Evolutionary conservation across 2,888 invertebrate species (phyloP).

Genomic region (Agrenia bidenticulata): DNA sequence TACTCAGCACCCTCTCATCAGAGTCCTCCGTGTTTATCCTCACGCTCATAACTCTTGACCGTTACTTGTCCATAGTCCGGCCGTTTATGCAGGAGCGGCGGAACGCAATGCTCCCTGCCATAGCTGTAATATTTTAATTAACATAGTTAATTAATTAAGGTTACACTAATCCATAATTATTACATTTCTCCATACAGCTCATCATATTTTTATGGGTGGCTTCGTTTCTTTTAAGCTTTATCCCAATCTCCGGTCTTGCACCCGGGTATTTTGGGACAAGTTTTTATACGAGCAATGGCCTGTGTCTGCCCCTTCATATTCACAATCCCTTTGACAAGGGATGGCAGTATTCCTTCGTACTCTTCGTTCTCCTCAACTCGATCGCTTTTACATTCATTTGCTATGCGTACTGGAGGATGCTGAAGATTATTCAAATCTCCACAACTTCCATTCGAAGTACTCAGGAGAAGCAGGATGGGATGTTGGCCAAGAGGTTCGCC

Average conservation of each 20-base stretch:
- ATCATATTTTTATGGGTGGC: slow-evolving; percentile 60
- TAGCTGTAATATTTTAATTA: no score
- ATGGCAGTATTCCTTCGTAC: slow-evolving; percentile 64
- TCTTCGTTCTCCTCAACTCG: slow-evolving; percentile 63
- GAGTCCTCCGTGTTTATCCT: slow-evolving; percentile 65
- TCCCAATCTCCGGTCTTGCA: slow-evolving; percentile 59
- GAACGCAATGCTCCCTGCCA: slow-evolving; percentile 58
- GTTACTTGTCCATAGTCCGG: slow-evolving; percentile 64
- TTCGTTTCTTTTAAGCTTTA: slow-evolving; percentile 59
- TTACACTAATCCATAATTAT: not conserved
- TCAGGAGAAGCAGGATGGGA: slow-evolving; percentile 61
- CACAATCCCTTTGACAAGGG: slow-evolving; percentile 65
- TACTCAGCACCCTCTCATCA: slow-evolving; percentile 64
- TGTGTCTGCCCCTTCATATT: slow-evolving; percentile 64
- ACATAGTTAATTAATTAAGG: not conserved
- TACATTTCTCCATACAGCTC: no score
- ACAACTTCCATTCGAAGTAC: slow-evolving; percentile 64
- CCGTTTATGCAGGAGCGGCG: slow-evolving; percentile 60
- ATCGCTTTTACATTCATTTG: slow-evolving; percentile 62
- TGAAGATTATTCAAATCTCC: slow-evolving; percentile 62
- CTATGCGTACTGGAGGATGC: slow-evolving; percentile 63
- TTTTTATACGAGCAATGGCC: slow-evolving; percentile 65
- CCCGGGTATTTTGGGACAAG: slow-evolving; percentile 61
- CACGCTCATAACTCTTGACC: slow-evolving; percentile 65
- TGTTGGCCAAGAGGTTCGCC: slow-evolving; percentile 64